Conservation (phyloP, 2,888 invertebrate genomes). For the Harpagoxenus sublaevis region DNA sequence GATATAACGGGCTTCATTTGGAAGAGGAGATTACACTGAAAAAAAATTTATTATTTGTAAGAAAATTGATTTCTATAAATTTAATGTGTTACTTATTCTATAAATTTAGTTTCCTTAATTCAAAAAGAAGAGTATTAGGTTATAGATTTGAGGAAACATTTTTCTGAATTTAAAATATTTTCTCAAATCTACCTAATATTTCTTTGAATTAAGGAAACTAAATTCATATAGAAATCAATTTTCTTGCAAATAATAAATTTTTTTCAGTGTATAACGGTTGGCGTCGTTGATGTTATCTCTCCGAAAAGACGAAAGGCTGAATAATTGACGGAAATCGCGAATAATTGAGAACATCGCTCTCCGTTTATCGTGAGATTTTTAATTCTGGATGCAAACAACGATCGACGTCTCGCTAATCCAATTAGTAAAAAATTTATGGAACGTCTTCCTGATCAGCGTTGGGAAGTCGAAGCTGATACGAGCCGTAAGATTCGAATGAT, state of each 20-base stretch:
- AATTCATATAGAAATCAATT: too few species aligned
- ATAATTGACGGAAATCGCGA: not conserved
- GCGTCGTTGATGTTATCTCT: not conserved
- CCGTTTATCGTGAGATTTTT: not conserved
- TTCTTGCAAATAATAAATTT: too few species aligned
- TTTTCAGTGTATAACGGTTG: not conserved
- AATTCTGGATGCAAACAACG: not conserved
- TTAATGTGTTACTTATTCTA: too few species aligned
- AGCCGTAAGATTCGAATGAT: not conserved
- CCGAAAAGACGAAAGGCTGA: not conserved
- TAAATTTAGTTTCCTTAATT: too few species aligned
- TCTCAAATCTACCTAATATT: too few species aligned
- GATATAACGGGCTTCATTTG: not conserved
- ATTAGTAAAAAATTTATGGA: not conserved
- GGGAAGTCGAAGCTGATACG: not conserved
- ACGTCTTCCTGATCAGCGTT: not conserved
- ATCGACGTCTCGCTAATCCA: not conserved
- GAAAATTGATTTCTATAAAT: too few species aligned
- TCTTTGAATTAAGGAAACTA: too few species aligned
- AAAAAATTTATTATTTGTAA: too few species aligned
- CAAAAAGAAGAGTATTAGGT: too few species aligned
- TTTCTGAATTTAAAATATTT: too few species aligned
- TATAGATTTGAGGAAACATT: too few species aligned
- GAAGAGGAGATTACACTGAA: not conserved
- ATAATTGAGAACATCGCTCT: constrained; percentile 3